Conservation (phyloP, 1,140 invertebrate species). For the Proctacanthus coquilletti region DNA sequence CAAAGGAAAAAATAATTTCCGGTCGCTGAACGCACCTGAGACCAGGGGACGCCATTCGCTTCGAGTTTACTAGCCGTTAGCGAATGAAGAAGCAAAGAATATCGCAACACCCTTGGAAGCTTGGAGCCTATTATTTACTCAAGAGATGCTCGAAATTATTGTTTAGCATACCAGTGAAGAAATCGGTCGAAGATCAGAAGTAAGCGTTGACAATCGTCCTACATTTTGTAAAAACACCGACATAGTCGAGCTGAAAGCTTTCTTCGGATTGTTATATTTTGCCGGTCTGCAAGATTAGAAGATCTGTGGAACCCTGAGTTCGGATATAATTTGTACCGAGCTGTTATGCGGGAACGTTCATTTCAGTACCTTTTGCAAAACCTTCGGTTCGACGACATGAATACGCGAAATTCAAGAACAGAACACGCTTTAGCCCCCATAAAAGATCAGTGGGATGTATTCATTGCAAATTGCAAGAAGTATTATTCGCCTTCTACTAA, state of each 20-base stretch:
- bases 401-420: background rate
- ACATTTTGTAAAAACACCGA: too few species aligned
- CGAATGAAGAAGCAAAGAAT: too few species aligned
- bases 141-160: background rate
- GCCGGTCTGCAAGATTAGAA: background rate
- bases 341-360: background rate
- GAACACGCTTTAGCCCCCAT: background rate
- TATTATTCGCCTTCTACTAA: too few species aligned
- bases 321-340: background rate
- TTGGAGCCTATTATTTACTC: background rate
- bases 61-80: too few species aligned
- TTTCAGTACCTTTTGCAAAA: slow-evolving; percentile 1
- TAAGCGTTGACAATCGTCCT: background rate
- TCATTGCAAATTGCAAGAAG: too few species aligned
- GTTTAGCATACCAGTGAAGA: background rate
- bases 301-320: slow-evolving; percentile 1
- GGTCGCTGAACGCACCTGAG: too few species aligned
- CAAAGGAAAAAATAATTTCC: too few species aligned
- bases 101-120: too few species aligned
- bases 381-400: background rate
- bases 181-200: background rate
- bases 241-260: too few species aligned
- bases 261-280: background rate
- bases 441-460: too few species aligned
- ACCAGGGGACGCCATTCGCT: too few species aligned